Evolutionary conservation across 1,140 invertebrate species (phyloP).

Genomic region (Drosophila albomicans): DNA sequence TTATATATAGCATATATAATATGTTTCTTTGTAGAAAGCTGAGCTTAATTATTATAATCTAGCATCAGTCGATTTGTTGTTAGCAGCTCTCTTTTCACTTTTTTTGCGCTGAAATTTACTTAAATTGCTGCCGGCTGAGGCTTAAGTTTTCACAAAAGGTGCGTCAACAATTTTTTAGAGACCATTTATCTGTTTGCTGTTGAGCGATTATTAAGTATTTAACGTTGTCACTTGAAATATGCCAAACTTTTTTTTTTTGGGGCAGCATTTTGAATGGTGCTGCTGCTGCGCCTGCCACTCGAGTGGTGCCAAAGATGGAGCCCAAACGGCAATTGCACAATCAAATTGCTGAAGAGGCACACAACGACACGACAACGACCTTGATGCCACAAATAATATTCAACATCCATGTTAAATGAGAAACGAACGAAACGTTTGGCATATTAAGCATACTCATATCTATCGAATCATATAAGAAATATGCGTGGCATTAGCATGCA

Average conservation of each 20-base stretch:
- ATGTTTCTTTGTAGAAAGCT: slow-evolving; percentile 14
- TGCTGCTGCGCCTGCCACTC: slow-evolving; percentile 27
- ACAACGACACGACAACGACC: slow-evolving; percentile 39
- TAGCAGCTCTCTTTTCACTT: slow-evolving; percentile 57
- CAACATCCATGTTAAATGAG: background rate
- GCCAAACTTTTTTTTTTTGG: background rate
- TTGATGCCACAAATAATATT: slow-evolving; percentile 43
- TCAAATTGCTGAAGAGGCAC: slow-evolving; percentile 21
- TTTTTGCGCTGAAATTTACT: slow-evolving; percentile 46
- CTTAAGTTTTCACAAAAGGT: slow-evolving; percentile 56
- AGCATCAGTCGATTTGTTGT: slow-evolving; percentile 23
- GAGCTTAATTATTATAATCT: slow-evolving; percentile 8
- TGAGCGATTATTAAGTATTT: slow-evolving; percentile 42
- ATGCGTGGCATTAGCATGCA: slow-evolving; percentile 59
- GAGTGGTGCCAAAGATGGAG: slow-evolving; percentile 24
- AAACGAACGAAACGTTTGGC: slow-evolving; percentile 25
- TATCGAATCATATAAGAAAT: slow-evolving; percentile 40
- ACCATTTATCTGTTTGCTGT: slow-evolving; percentile 15
- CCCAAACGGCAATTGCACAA: slow-evolving; percentile 35
- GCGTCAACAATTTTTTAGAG: slow-evolving; percentile 40
- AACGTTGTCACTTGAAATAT: slow-evolving; percentile 39
- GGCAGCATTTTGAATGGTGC: slow-evolving; percentile 30
- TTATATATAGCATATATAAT: background rate
- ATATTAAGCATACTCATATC: slow-evolving; percentile 26
- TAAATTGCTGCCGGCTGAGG: slow-evolving; percentile 26